phyloP scores from a whole-genome alignment of 1,140 invertebrate species.

The Drosophila insularis region DNA sequence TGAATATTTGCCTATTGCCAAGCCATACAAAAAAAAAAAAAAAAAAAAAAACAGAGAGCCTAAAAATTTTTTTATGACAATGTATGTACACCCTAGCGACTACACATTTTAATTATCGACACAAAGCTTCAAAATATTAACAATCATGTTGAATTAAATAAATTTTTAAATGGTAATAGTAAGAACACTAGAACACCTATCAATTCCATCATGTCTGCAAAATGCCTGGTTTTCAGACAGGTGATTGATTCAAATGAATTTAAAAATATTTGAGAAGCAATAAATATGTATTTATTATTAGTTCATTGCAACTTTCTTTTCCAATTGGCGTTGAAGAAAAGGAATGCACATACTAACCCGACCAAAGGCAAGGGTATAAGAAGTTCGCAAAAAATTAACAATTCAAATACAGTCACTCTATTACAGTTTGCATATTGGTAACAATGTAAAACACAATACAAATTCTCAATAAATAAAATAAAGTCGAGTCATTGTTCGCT shows the following conservation, averaged over 20 bases:
- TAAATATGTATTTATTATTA: too few relatives aligned
- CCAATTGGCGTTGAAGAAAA: too few relatives aligned
- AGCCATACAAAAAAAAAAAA: constrained; percentile 28
- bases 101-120: neutral
- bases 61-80: neutral
- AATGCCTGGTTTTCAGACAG: too few relatives aligned
- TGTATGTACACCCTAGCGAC: neutral
- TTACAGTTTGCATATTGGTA: constrained; percentile 73
- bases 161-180: too few relatives aligned
- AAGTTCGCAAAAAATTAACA: constrained; percentile 55
- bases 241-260: too few relatives aligned
- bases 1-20: constrained; percentile 67
- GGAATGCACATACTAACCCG: neutral
- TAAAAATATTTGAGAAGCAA: too few relatives aligned
- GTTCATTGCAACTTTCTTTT: too few relatives aligned
- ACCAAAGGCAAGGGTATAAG: constrained; percentile 10
- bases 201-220: too few relatives aligned
- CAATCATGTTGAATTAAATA: too few relatives aligned
- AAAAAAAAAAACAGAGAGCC: constrained; percentile 25
- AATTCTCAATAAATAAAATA: constrained; percentile 67
- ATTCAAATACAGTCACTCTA: constrained; percentile 78
- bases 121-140: neutral
- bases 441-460: constrained; percentile 78
- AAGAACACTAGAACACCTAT: too few relatives aligned
- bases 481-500: constrained; percentile 51